These are phyloP conservation scores for Sialia sialis DNA, from an alignment of 2,113 vertebrate species.

Conservation along the genomic window DNA sequence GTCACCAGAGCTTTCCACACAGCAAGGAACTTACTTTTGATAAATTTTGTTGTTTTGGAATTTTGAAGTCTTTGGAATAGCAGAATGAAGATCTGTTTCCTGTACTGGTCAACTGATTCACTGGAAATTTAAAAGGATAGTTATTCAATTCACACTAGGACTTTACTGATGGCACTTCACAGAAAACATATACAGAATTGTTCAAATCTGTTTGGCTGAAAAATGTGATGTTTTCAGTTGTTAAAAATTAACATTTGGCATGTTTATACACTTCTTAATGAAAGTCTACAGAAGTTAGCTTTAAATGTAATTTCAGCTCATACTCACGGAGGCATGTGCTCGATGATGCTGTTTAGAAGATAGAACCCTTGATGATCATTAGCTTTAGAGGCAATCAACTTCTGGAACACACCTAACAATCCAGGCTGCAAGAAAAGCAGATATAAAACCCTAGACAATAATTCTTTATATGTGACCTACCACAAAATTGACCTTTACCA, in stretches of 20 bases:
- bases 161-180: neutral
- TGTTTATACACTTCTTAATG: neutral
- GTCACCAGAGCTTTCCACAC: neutral
- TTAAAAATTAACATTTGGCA: neutral
- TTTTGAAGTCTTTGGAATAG: conserved; percentile 97
- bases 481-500: neutral
- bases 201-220: neutral
- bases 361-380: conserved; percentile 99
- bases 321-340: conserved; percentile 95
- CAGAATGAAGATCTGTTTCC: conserved; percentile 96
- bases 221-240: neutral
- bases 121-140: conserved; percentile 68
- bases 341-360: conserved; percentile 94
- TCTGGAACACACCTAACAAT: conserved; percentile 95
- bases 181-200: neutral
- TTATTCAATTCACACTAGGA: neutral
- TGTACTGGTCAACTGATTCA: conserved; percentile 90
- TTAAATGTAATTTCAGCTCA: neutral
- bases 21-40: conserved; percentile 89
- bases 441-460: neutral
- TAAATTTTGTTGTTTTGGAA: conserved; percentile 98
- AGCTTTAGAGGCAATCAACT: conserved; percentile 95
- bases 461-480: neutral
- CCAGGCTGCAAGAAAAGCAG: conserved; percentile 81
- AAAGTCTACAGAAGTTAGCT: neutral